A percentile compares a stretch with the other conserved stretches of the same genome.
Conservation (phyloP, 2,113 vertebrate genomes). For the Crotalus tigris region DNA sequence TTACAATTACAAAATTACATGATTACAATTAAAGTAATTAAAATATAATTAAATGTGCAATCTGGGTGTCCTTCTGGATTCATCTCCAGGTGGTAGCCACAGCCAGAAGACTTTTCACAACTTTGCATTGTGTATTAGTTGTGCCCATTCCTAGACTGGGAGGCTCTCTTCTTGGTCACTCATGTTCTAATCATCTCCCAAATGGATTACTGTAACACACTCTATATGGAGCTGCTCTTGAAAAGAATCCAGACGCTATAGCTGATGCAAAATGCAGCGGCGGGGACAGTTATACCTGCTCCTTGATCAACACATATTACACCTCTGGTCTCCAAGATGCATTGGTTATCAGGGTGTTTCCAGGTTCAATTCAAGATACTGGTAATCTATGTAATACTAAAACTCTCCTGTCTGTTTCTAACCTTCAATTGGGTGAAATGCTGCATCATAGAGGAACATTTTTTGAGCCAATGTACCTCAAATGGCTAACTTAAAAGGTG, state of each 20-base stretch:
- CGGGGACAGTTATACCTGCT: no score
- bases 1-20: not conserved
- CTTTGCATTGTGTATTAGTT: not conserved
- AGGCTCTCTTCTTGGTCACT: not conserved
- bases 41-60: not conserved
- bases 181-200: not conserved
- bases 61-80: not conserved
- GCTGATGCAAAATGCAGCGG: no score
- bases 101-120: not conserved
- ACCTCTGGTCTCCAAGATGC: no score
- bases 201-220: not conserved
- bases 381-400: no score
- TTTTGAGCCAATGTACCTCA: not conserved
- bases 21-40: not conserved
- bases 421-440: no score
- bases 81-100: not conserved
- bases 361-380: no score
- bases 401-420: no score
- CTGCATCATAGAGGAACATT: not conserved
- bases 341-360: no score
- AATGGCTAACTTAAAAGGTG: not conserved
- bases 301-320: no score
- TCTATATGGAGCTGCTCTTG: not conserved
- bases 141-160: not conserved
- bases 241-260: no score